phyloP scores from a whole-genome alignment of 2,888 invertebrate genomes.

The Apoda limacodes region DNA sequence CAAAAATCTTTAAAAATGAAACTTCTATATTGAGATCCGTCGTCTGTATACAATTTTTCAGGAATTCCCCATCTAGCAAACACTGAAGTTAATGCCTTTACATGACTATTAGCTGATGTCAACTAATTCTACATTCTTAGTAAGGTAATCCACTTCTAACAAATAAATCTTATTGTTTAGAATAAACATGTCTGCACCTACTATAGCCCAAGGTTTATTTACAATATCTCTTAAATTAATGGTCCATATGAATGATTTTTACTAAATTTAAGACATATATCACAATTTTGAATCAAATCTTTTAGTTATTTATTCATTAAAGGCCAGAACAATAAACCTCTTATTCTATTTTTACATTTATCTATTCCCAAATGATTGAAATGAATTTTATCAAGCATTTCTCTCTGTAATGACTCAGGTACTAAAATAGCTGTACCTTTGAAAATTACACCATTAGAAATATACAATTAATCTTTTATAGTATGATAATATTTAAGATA shows the following conservation, averaged over 20 bases:
- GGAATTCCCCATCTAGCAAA: conserved; percentile 8
- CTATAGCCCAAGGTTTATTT: too few species aligned
- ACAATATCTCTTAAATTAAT: too few species aligned
- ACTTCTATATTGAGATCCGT: conserved; percentile 6
- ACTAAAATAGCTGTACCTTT: conserved; percentile 2
- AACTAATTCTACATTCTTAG: too few species aligned
- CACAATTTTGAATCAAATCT: conserved; percentile 3
- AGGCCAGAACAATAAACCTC: conserved; percentile 4
- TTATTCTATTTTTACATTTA: conserved; percentile 5
- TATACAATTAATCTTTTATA: conserved; percentile 4
- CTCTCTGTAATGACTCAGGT: neutral
- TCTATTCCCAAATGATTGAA: neutral
- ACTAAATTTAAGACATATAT: neutral
- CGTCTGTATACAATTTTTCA: conserved; percentile 5
- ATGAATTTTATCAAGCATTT: conserved; percentile 1
- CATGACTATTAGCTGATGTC: too few species aligned
- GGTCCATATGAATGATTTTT: neutral
- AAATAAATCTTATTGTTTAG: too few species aligned
- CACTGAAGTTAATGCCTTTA: too few species aligned
- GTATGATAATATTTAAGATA: conserved; percentile 1
- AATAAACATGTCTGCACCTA: too few species aligned
- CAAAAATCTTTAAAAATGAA: conserved; percentile 3
- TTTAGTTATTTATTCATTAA: conserved; percentile 3
- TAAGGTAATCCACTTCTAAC: too few species aligned
- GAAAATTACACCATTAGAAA: neutral